Percentiles rank a stretch among this genome's conserved stretches.
These are phyloP conservation scores for Leptobrachium leishanense DNA, from an alignment of 2,113 vertebrate genomes.

Conservation along the genomic window DNA sequence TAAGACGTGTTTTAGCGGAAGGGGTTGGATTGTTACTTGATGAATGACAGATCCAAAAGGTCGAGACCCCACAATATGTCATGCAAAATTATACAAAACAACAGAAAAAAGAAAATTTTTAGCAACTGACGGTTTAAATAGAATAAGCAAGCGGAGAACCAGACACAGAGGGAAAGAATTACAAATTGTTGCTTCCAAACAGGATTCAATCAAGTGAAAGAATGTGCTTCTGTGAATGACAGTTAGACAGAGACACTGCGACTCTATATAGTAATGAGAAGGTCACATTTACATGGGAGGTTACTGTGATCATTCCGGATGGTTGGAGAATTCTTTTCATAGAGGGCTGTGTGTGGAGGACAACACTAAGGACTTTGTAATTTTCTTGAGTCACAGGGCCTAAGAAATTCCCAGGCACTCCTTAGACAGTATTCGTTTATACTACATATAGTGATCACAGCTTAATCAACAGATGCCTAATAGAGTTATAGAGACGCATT, in stretches of 20 bases:
- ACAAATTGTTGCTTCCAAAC: conserved; percentile 51
- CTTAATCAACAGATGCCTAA: conserved; percentile 49
- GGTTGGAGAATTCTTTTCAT: conserved; percentile 57
- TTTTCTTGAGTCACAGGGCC: conserved; percentile 51
- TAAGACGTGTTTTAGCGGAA: neutral
- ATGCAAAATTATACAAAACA: conserved; percentile 23
- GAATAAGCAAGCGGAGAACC: conserved; percentile 18
- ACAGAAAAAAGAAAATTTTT: neutral
- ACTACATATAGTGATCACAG: conserved; percentile 49
- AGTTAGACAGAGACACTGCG: conserved; percentile 50
- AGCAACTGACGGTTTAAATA: conserved; percentile 18
- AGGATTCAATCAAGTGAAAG: conserved; percentile 52
- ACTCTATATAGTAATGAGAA: conserved; percentile 59
- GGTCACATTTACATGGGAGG: conserved; percentile 61
- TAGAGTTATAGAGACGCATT: conserved; percentile 54
- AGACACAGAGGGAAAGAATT: conserved; percentile 43
- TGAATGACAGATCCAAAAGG: conserved; percentile 47
- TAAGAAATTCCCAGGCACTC: conserved; percentile 56
- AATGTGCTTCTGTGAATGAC: conserved; percentile 56
- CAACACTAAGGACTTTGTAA: conserved; percentile 59
- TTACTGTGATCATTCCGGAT: conserved; percentile 60
- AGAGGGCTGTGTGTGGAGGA: conserved; percentile 54
- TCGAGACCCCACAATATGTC: conserved; percentile 9
- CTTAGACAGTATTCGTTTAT: conserved; percentile 58
- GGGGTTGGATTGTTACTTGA: conserved; percentile 22